Percentiles rank a stretch among this genome's conserved stretches.
phyloP scores from a whole-genome alignment of 2,113 vertebrate species.

The Perca schrenkii region DNA sequence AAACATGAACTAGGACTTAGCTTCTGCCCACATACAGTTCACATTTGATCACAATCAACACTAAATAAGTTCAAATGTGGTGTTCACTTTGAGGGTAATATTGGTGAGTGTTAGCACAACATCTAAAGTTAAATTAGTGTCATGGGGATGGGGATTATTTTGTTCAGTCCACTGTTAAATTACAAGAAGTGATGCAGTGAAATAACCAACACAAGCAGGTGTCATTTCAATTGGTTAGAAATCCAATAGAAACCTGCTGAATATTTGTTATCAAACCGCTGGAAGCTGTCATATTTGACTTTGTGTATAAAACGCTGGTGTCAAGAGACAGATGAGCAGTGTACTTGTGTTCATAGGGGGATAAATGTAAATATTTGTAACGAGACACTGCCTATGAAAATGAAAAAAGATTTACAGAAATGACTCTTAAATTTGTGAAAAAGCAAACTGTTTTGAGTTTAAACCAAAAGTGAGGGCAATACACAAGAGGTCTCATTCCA shows the following conservation, averaged over 20 bases:
- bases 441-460: constrained; percentile 30
- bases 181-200: neutral
- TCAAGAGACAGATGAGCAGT: constrained; percentile 19
- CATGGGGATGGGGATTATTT: neutral
- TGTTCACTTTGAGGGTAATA: neutral
- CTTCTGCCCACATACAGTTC: neutral
- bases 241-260: neutral
- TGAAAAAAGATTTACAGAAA: neutral
- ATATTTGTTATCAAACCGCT: neutral
- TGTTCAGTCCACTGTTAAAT: neutral
- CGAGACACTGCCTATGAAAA: constrained; percentile 3
- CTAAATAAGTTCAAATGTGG: neutral
- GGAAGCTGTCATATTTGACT: constrained; percentile 1
- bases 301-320: neutral
- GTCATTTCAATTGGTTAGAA: neutral
- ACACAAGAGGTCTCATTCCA: constrained; percentile 51
- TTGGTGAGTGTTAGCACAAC: neutral
- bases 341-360: neutral
- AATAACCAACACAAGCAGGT: neutral
- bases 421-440: constrained; percentile 36
- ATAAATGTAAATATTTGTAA: neutral
- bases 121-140: neutral
- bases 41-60: neutral
- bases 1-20: constrained; percentile 2
- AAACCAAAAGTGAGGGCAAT: constrained; percentile 33